Base-by-base conservation (phyloP, 2,113 vertebrate genomes). In the Prinia subflava region DNA sequence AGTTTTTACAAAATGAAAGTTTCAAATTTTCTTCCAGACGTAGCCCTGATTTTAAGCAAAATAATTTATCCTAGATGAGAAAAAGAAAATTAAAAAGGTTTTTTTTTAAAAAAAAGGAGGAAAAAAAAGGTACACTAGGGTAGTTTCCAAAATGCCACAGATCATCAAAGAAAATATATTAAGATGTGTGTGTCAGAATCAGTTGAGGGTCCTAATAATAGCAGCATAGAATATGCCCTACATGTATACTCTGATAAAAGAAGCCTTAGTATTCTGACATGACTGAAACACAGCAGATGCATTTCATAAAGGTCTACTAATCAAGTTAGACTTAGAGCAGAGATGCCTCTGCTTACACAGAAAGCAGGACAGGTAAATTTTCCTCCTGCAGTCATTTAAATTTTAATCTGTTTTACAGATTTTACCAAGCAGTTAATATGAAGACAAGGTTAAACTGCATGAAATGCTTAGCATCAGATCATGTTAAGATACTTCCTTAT, bases 81-180 rank as follows among this genome's bases (percentile, higher is more conserved):
- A 81, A 83, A 76, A 3, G 3, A 88, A 90, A 88, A 49, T 31
- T 77, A 27, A 57, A 35, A 70, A 71, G 17, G 9, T 3, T 21
- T 49, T 57, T 21, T 49, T 57, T 31, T 39, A 4, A 18, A 13
- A 12, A n/a, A 57, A 50, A 15, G 7, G 5, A 4, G 8, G 4
- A 4, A 8, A 50, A 3, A 30, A 92, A 82, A 8, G 8, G 28
- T 50, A 89, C 41, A 55, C 10, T 67, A 70, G 42, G 42, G 39
- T 42, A 77, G 25, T 42, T 59, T 90, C 20, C 39, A 21, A 88
- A 67, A 59, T 42, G 21, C 11, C 64, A 42, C 2, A 87, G 44
- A 67, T 74, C 83, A 94, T 92, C 68, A 88, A 95, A 94, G 86
- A 83, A 90, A 85, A 80, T 41, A 33, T n/a, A 41, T 74, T 60